Conservation (phyloP, 2,888 invertebrate genomes). For the Aporophyla nigra region DNA sequence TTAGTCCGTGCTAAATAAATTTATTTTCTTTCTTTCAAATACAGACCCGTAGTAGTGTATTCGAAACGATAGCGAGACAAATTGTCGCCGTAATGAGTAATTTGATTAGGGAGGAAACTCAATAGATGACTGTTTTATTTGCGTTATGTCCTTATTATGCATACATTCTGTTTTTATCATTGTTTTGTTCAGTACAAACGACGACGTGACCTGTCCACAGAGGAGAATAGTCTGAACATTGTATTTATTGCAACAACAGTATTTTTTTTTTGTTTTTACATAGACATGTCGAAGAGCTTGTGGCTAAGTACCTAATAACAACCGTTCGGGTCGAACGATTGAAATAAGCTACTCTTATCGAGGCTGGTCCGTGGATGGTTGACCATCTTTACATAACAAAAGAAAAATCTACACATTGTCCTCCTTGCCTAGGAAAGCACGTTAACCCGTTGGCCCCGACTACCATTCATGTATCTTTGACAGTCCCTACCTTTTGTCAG, state of each 20-base stretch:
- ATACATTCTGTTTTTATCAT: constrained; percentile 42
- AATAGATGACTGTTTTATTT: constrained; percentile 69
- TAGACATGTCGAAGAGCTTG: no score
- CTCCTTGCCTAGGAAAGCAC: no score
- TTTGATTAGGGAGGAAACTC: constrained; percentile 72
- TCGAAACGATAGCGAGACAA: constrained; percentile 49
- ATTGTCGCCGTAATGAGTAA: constrained; percentile 75
- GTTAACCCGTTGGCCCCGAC: no score
- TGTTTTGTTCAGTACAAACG: constrained; percentile 32
- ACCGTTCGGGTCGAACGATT: no score
- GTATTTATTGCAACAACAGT: neutral
- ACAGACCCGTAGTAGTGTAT: constrained; percentile 22
- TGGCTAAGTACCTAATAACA: no score
- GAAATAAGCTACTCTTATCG: no score
- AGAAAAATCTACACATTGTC: no score
- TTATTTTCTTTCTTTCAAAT: neutral
- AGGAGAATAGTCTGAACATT: neutral
- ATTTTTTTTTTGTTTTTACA: neutral
- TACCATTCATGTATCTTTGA: no score
- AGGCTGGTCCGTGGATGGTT: no score
- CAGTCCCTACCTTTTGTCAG: no score
- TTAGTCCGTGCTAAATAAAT: neutral
- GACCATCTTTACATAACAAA: no score
- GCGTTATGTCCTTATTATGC: constrained; percentile 40
- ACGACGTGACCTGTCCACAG: neutral